Evolutionary conservation across 2,888 invertebrate genomes (phyloP).

Genomic region (Diabrotica balteata): DNA sequence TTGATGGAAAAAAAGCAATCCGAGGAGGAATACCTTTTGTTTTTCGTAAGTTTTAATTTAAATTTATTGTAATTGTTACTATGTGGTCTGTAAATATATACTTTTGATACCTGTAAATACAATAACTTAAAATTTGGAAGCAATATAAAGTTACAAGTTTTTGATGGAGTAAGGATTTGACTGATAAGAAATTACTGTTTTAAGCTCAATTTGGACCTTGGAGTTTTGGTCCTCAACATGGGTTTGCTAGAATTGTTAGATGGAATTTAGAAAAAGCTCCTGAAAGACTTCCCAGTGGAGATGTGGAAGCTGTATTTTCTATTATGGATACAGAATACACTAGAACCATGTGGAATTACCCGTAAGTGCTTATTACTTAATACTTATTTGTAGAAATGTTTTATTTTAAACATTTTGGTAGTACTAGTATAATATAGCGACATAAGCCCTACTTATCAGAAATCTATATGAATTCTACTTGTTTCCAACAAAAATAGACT

Average conservation of each 20-base stretch:
- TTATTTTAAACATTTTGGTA: too few relatives aligned
- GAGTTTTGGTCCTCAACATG: conserved; percentile 95
- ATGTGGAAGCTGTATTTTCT: conserved; percentile 90
- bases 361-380: conserved; percentile 64
- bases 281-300: conserved; percentile 86
- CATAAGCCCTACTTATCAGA: too few relatives aligned
- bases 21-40: conserved; percentile 96
- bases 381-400: too few relatives aligned
- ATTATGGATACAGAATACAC: conserved; percentile 93
- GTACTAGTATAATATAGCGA: too few relatives aligned
- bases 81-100: too few relatives aligned
- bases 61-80: too few relatives aligned
- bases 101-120: too few relatives aligned
- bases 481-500: too few relatives aligned
- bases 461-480: too few relatives aligned
- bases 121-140: too few relatives aligned
- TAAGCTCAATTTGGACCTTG: conserved; percentile 95
- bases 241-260: conserved; percentile 90
- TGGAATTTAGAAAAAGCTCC: conserved; percentile 92
- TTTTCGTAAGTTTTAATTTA: conserved; percentile 81
- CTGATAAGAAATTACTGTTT: conserved; percentile 29
- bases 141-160: background rate
- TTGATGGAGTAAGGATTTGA: background rate
- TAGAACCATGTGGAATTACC: conserved; percentile 92
- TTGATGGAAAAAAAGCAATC: conserved; percentile 95